Percentiles rank a stretch among this genome's conserved stretches.
Evolutionary conservation across 2,113 vertebrate species (phyloP).

Genomic region (Salvator merianae): DNA sequence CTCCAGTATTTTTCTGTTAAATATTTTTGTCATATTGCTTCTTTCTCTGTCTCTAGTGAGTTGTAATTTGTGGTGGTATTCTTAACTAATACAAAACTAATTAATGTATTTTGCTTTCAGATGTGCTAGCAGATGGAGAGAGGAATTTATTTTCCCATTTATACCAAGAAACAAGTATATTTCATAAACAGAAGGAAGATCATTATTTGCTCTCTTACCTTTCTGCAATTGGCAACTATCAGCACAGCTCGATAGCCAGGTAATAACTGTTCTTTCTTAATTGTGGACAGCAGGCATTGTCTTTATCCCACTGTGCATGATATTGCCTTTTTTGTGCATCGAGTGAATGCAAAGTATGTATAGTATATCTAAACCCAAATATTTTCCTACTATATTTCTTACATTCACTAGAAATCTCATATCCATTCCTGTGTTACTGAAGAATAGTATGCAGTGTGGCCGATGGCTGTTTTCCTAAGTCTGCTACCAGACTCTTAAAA

Average conservation of each 20-base stretch:
- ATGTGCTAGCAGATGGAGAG: constrained; percentile 16
- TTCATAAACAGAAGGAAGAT: constrained; percentile 16
- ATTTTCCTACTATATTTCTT: background rate
- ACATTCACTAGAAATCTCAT: background rate
- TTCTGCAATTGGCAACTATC: background rate
- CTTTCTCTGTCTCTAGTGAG: constrained; percentile 6
- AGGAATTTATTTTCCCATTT: constrained; percentile 25
- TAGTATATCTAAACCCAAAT: background rate
- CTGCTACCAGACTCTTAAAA: background rate
- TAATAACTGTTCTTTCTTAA: constrained; percentile 5
- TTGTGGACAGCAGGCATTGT: background rate
- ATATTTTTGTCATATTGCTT: constrained; percentile 37
- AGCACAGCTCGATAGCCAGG: background rate
- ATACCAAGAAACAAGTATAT: constrained; percentile 9
- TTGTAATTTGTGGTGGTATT: constrained; percentile 31
- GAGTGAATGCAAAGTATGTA: background rate
- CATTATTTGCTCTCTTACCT: background rate
- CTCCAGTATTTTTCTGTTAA: constrained; percentile 21
- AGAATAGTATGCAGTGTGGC: background rate
- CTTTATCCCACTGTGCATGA: background rate
- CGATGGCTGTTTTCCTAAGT: no score
- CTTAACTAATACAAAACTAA: constrained; percentile 23
- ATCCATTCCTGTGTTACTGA: background rate
- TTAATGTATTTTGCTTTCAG: constrained; percentile 35
- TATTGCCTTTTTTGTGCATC: background rate